Evolutionary conservation across 2,888 invertebrate species (phyloP).

Genomic region (Sepiola atlantica): DNA sequence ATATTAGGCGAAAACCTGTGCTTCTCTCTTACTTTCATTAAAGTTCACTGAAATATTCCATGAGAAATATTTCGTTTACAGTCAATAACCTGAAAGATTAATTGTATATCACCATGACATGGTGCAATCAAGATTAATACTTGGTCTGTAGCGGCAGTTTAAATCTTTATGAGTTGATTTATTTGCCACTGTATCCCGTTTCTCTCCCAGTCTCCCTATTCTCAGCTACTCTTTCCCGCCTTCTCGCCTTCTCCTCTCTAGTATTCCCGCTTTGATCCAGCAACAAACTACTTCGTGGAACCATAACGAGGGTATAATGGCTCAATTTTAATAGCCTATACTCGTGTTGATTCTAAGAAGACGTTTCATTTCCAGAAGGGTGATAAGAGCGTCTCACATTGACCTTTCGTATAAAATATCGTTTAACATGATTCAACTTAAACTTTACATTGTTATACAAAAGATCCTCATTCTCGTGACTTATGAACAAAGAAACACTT

Average conservation of each 20-base stretch:
- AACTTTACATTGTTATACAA: too few species aligned
- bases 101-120: slow-evolving; percentile 7
- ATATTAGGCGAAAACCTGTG: neutral
- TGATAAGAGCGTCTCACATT: neutral
- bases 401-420: neutral
- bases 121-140: neutral
- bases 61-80: neutral
- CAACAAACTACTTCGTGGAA: neutral
- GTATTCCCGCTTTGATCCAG: neutral
- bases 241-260: neutral
- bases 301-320: neutral
- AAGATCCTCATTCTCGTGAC: too few species aligned
- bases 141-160: neutral
- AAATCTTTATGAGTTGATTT: neutral
- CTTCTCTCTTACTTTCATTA: neutral
- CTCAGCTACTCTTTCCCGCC: too few species aligned
- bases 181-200: neutral
- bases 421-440: neutral
- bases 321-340: neutral
- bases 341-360: neutral
- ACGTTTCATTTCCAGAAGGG: neutral
- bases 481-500: too few species aligned
- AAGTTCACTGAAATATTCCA: neutral
- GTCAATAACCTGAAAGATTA: neutral
- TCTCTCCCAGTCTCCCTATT: too few species aligned